phyloP scores from a whole-genome alignment of 1,140 invertebrate species.

The Drosophila funebris region DNA sequence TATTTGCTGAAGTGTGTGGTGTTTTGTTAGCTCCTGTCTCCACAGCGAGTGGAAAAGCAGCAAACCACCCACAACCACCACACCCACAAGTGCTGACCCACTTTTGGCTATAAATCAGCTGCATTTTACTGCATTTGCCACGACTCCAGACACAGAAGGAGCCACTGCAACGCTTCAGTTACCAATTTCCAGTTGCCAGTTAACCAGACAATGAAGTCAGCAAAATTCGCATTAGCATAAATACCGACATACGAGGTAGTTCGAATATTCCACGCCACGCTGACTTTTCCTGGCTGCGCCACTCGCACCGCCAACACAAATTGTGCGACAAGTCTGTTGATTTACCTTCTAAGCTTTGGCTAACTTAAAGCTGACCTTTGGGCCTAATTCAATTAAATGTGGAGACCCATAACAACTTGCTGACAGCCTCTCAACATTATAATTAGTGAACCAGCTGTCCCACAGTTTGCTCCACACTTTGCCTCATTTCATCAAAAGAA shows the following conservation, averaged over 20 bases:
- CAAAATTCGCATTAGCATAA: slow-evolving; percentile 58
- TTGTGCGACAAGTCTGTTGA: slow-evolving; percentile 14
- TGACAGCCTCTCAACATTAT: slow-evolving; percentile 45
- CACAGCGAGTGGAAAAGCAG: not conserved
- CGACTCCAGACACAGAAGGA: not conserved
- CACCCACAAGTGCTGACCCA: not conserved
- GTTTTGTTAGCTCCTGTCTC: slow-evolving; percentile 8
- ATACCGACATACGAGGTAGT: slow-evolving; percentile 16
- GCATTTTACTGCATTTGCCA: slow-evolving; percentile 1
- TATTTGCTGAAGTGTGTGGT: not conserved
- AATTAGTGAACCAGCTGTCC: slow-evolving; percentile 54
- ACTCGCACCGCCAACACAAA: slow-evolving; percentile 43
- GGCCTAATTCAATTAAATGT: slow-evolving; percentile 67
- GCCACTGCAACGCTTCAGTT: slow-evolving; percentile 9
- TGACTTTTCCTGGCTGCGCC: slow-evolving; percentile 44
- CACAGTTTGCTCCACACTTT: not conserved
- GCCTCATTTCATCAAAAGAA: slow-evolving; percentile 7
- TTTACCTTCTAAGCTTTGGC: slow-evolving; percentile 10
- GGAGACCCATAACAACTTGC: slow-evolving; percentile 15
- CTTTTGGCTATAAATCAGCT: slow-evolving; percentile 13
- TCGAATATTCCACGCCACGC: slow-evolving; percentile 36
- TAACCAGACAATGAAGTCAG: slow-evolving; percentile 33
- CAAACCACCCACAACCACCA: not conserved
- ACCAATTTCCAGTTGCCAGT: not conserved
- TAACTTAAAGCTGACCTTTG: slow-evolving; percentile 64